Evolutionary conservation across 1,140 invertebrate genomes (phyloP).

Genomic region (Maconellicoccus hirsutus): DNA sequence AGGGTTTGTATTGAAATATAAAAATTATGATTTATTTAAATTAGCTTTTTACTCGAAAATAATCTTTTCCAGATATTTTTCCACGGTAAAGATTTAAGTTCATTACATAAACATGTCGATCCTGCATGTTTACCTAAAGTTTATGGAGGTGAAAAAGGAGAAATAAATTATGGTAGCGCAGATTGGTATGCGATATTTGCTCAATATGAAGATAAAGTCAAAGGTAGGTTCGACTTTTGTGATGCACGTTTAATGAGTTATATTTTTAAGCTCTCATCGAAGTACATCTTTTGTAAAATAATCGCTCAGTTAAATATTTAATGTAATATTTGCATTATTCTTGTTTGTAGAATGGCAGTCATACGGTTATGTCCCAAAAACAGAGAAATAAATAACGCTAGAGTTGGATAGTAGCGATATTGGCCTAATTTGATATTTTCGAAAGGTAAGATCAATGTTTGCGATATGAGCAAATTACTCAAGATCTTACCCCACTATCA

Average conservation of each 20-base stretch:
- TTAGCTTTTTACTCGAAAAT: too few relatives aligned
- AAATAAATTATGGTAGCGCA: slow-evolving; percentile 6
- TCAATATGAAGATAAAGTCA: neutral
- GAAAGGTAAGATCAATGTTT: too few relatives aligned
- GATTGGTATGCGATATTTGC: neutral
- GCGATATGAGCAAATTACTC: too few relatives aligned
- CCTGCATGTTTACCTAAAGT: slow-evolving; percentile 55
- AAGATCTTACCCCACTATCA: too few relatives aligned
- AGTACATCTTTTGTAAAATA: too few relatives aligned
- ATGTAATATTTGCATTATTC: too few relatives aligned
- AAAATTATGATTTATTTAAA: neutral
- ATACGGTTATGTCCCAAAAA: neutral
- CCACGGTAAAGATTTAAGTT: slow-evolving; percentile 58
- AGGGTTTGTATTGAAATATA: slow-evolving; percentile 48
- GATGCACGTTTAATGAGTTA: too few relatives aligned
- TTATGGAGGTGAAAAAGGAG: slow-evolving; percentile 44
- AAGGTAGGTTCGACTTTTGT: too few relatives aligned
- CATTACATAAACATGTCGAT: slow-evolving; percentile 58
- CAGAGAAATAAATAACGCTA: too few relatives aligned
- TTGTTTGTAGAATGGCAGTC: neutral
- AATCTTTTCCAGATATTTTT: slow-evolving; percentile 43
- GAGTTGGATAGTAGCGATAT: too few relatives aligned
- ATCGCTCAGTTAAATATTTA: neutral
- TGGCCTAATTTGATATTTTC: too few relatives aligned
- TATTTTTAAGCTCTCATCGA: too few relatives aligned